These are phyloP conservation scores for Drosophila trapezifrons DNA, from an alignment of 1,140 invertebrate species.

Conservation along the genomic window DNA sequence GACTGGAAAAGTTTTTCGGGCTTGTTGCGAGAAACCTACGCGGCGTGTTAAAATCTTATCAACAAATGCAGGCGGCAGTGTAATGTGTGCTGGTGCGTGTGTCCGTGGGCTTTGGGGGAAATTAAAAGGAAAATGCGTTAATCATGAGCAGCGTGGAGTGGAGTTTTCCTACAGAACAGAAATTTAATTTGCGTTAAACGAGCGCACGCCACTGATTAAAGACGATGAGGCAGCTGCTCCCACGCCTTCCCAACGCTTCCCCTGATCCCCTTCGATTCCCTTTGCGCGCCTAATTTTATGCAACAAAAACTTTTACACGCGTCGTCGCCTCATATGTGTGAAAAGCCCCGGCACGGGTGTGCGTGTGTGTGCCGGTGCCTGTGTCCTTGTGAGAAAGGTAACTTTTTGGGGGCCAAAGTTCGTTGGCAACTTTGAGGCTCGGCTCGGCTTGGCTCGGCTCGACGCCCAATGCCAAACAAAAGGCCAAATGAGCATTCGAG, in stretches of 20 bases:
- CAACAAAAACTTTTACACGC: constrained; percentile 79
- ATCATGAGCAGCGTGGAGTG: constrained; percentile 49
- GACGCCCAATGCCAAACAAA: constrained; percentile 55
- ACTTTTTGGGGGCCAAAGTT: constrained; percentile 68
- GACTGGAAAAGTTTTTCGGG: constrained; percentile 57
- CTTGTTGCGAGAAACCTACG: constrained; percentile 74
- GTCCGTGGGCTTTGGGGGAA: constrained; percentile 56
- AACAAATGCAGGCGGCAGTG: constrained; percentile 53
- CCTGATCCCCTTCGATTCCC: constrained; percentile 8
- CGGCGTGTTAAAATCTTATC: constrained; percentile 79
- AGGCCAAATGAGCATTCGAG: constrained; percentile 53
- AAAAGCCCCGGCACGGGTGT: constrained; percentile 20
- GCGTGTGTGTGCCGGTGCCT: constrained; percentile 1
- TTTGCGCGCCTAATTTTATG: constrained; percentile 64
- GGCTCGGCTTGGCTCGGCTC: constrained; percentile 5
- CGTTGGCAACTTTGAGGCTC: constrained; percentile 18
- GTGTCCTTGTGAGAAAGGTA: constrained; percentile 49
- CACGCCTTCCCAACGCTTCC: background rate
- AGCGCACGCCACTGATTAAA: constrained; percentile 77
- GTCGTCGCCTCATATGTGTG: constrained; percentile 69
- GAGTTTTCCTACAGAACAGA: constrained; percentile 54
- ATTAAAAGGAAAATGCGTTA: constrained; percentile 81
- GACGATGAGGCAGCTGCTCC: constrained; percentile 49
- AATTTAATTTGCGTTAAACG: constrained; percentile 82
- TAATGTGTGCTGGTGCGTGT: constrained; percentile 27